Base-by-base conservation (phyloP, 1,140 invertebrate genomes). In the Carcinoscorpius rotundicauda region DNA sequence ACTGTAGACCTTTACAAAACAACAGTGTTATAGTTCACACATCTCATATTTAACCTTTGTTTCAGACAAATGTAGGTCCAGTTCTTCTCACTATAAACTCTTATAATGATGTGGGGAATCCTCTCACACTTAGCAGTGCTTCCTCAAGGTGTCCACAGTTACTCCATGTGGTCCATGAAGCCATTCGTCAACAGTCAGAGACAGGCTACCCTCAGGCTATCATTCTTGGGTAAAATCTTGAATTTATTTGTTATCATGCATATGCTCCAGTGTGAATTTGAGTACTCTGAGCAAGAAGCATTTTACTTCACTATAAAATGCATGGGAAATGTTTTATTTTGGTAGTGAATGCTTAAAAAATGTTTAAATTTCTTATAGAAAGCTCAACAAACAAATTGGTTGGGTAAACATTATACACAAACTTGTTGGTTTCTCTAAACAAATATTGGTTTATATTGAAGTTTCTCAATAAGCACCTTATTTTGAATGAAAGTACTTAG, bases 171-270 rank as follows among this genome's bases (percentile, higher is more conserved):
- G 90, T 94, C 49, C 86, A 88, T 76, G 91, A 93, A 78, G 91
- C 91, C 6, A 88, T 94, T 61, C 81, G 91, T 70, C 91, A 94
- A 77, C 91, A 93, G 78, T 87, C 87, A 51, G 91, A 93, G 79
- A 92, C 89, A 61, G 89, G 89, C 65, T 93, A 93, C 78, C 91
- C 92, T 10, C 93, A 96, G 79, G 90, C 91, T 61, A 91, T 95
- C 71, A 93, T 95, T 92, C 65, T 91, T 87, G 64, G 88, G 86
- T 87, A 78, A 80, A 29, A 57, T 5, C 6, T 5, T 11, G 56
- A 6, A 29, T 29, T 29, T 29, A 29, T 29, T 29, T 29, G 29
- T 29, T 29, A 74, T 62, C 2, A 29, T 29, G 29, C 29, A 29
- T 29, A 29, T 29, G 29, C 29, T 29, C 29, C 29, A 29, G 29